Conservation (phyloP, 2,888 invertebrate species). For the Pseudanteris insignis region DNA sequence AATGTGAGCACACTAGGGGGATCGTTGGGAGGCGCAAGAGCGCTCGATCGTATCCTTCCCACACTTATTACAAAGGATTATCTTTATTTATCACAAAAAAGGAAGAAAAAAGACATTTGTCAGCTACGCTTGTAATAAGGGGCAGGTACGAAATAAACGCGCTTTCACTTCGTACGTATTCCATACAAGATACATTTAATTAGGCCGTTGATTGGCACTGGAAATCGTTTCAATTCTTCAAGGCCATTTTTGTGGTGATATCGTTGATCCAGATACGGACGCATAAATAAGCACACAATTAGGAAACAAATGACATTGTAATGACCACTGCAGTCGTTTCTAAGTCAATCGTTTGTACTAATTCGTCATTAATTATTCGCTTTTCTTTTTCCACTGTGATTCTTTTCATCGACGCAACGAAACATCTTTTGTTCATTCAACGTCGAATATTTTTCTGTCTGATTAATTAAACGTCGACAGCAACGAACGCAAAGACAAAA, state of each 20-base stretch:
- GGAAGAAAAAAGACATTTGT: slow-evolving; percentile 13
- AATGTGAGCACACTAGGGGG: no score
- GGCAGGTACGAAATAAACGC: slow-evolving; percentile 30
- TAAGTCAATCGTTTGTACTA: neutral
- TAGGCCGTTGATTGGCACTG: slow-evolving; percentile 44
- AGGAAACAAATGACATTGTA: slow-evolving; percentile 22
- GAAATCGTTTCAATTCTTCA: slow-evolving; percentile 45
- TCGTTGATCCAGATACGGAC: slow-evolving; percentile 38
- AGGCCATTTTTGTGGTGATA: slow-evolving; percentile 47
- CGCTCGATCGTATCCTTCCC: slow-evolving; percentile 17
- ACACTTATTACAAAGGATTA: slow-evolving; percentile 24
- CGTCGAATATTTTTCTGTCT: no score
- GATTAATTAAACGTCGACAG: no score
- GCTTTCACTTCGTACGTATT: slow-evolving; percentile 32
- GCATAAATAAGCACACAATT: slow-evolving; percentile 21
- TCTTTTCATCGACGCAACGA: no score
- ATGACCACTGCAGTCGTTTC: slow-evolving; percentile 7
- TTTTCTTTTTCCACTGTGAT: neutral
- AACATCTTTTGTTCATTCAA: no score
- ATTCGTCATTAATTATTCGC: slow-evolving; percentile 5
- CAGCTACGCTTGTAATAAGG: slow-evolving; percentile 27
- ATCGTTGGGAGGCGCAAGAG: no score
- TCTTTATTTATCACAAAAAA: slow-evolving; percentile 25
- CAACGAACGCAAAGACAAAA: no score
- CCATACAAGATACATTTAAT: slow-evolving; percentile 44